These are phyloP conservation scores for Heliconius cydno DNA, from an alignment of 2,888 invertebrate species.

Conservation along the genomic window DNA sequence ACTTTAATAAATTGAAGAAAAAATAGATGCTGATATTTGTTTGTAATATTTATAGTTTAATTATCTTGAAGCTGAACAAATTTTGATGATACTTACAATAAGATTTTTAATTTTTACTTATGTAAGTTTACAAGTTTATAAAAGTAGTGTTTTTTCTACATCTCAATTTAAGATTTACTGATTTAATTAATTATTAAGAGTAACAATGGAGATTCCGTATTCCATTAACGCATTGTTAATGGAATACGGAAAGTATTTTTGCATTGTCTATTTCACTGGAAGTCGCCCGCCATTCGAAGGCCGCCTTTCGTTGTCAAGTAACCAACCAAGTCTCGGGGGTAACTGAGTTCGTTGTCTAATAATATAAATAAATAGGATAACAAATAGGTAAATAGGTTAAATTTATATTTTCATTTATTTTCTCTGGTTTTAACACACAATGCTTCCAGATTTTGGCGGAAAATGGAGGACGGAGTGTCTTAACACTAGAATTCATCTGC, in stretches of 20 bases:
- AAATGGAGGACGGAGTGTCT: no score
- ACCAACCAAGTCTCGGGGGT: not conserved
- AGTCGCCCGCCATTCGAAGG: not conserved
- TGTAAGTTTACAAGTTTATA: not conserved
- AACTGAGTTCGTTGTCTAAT: not conserved
- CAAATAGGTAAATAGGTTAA: no score
- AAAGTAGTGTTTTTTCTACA: not conserved
- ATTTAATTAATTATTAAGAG: not conserved
- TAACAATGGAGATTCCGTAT: not conserved
- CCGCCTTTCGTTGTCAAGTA: not conserved
- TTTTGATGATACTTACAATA: not conserved
- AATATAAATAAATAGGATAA: no score
- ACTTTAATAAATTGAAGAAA: no score
- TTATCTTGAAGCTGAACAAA: no score
- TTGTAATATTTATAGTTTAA: no score
- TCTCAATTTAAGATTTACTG: not conserved
- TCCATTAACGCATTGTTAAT: not conserved
- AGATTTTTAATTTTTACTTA: not conserved
- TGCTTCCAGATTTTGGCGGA: no score
- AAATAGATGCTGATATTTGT: no score
- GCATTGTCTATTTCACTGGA: not conserved
- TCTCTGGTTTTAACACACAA: no score
- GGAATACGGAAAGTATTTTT: not conserved
- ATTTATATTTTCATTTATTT: no score
- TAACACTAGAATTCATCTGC: no score